These are phyloP conservation scores for Rhinophrynus dorsalis DNA, from an alignment of 2,797 vertebrate species.

Conservation along the genomic window DNA sequence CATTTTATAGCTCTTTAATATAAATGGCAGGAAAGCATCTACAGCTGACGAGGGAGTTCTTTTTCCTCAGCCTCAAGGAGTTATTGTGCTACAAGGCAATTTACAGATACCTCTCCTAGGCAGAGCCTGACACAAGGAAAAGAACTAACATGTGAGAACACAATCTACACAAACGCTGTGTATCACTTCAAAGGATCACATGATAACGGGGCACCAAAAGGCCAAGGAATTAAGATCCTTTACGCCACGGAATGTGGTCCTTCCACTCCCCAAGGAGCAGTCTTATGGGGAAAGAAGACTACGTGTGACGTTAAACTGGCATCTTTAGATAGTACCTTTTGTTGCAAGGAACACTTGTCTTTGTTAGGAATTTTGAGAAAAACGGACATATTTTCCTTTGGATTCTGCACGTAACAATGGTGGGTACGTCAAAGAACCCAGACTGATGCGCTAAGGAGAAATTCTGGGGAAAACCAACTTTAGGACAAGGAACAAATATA, in stretches of 20 bases:
- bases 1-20: not conserved
- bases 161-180: not conserved
- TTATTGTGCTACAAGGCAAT: not conserved
- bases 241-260: too few relatives aligned
- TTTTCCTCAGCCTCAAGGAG: not conserved
- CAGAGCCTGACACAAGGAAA: not conserved
- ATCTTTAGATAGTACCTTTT: not conserved
- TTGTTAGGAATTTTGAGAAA: not conserved
- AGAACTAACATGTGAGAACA: too few relatives aligned
- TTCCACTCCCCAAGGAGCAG: not conserved
- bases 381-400: not conserved
- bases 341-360: not conserved
- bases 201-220: not conserved
- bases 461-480: too few relatives aligned
- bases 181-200: not conserved
- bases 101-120: not conserved
- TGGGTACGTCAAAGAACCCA: too few relatives aligned
- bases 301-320: not conserved
- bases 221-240: not conserved
- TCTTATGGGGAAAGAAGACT: not conserved
- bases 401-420: too few relatives aligned
- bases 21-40: not conserved
- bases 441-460: too few relatives aligned
- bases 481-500: too few relatives aligned
- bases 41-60: not conserved